A percentile compares a stretch with the other conserved stretches of the same genome.
phyloP scores from a whole-genome alignment of 2,797 vertebrate species.

The Lateolabrax maculatus region DNA sequence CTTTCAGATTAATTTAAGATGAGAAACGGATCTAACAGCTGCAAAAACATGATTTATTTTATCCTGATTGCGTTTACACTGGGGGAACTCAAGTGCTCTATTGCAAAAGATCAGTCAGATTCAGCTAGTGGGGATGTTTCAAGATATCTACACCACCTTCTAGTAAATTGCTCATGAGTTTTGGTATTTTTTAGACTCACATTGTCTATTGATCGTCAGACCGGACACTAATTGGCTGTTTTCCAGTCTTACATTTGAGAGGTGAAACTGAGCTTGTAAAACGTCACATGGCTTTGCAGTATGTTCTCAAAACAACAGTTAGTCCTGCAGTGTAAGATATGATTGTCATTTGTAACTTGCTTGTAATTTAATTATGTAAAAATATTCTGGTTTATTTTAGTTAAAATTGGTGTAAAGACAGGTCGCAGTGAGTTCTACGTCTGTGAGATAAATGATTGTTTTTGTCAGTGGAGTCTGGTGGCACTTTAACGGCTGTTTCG shows the following conservation, averaged over 20 bases:
- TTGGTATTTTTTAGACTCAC: background rate
- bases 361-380: too few relatives aligned
- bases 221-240: background rate
- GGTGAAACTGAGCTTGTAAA: background rate
- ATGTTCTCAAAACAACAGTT: too few relatives aligned
- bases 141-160: background rate
- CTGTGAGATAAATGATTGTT: too few relatives aligned
- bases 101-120: background rate
- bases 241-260: background rate
- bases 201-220: background rate
- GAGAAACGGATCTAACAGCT: background rate
- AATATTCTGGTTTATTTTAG: too few relatives aligned
- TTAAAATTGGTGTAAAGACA: too few relatives aligned
- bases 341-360: too few relatives aligned
- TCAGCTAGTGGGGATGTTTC: background rate
- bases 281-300: background rate
- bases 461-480: too few relatives aligned
- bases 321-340: too few relatives aligned
- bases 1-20: background rate
- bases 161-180: background rate
- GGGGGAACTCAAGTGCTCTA: background rate
- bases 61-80: background rate
- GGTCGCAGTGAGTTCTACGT: too few relatives aligned
- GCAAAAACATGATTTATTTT: background rate
- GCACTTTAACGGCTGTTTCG: too few relatives aligned